Percentiles rank a stretch among this genome's conserved stretches.
These are phyloP conservation scores for Ciona savignyi DNA, from an alignment of 23 tunicate genomes.

Conservation along the genomic window DNA sequence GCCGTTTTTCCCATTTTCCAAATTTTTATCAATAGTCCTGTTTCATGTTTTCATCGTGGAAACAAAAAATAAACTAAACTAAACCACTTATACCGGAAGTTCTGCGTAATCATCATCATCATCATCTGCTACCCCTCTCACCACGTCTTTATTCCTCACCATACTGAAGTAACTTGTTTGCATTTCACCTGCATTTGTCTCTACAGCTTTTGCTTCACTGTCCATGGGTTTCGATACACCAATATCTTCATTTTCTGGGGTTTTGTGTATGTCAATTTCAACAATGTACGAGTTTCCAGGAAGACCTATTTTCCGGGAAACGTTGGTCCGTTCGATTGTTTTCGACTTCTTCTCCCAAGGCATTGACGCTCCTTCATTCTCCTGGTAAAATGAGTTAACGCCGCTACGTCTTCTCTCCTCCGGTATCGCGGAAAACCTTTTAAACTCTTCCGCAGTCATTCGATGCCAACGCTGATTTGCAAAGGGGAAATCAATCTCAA, in stretches of 20 bases:
- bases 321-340: slow-evolving; percentile 25
- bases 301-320: neutral
- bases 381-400: slow-evolving; percentile 27
- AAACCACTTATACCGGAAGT: too few relatives aligned
- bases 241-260: neutral
- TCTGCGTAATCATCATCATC: neutral
- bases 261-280: neutral
- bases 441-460: slow-evolving; percentile 63
- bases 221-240: too few relatives aligned
- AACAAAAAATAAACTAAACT: too few relatives aligned
- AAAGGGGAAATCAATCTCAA: slow-evolving; percentile 3
- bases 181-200: neutral
- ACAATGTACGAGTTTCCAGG: neutral
- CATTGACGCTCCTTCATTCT: slow-evolving; percentile 8
- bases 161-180: neutral
- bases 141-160: neutral
- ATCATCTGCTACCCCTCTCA: neutral
- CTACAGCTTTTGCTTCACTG: neutral
- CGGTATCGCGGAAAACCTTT: slow-evolving; percentile 74
- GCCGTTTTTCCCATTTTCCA: too few relatives aligned
- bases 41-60: too few relatives aligned
- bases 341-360: slow-evolving; percentile 35
- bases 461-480: slow-evolving; percentile 34
- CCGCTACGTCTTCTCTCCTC: slow-evolving; percentile 72
- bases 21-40: too few relatives aligned